Evolutionary conservation across 2,888 invertebrate genomes (phyloP).

Genomic region (Catonia carolina): DNA sequence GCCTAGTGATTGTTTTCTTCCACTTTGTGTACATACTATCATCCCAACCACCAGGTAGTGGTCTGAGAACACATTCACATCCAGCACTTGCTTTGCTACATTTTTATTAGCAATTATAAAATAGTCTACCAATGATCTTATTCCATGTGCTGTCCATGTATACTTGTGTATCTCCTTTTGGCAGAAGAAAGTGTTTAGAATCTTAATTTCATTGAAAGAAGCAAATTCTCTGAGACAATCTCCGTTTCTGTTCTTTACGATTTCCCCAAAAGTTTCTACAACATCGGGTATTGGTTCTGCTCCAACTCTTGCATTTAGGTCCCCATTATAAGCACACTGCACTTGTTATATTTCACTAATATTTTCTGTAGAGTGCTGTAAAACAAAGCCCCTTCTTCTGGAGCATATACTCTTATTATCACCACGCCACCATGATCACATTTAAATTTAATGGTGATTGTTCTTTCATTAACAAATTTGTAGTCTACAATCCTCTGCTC

Average conservation of each 20-base stretch:
- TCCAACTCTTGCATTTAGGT: conserved; percentile 7
- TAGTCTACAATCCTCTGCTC: too few relatives aligned
- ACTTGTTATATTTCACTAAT: neutral
- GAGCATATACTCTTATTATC: neutral
- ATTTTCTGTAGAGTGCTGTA: neutral
- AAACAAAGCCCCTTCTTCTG: neutral
- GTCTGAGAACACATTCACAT: neutral
- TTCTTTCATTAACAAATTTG: neutral
- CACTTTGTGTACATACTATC: neutral
- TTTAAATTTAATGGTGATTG: neutral
- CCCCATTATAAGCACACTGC: neutral
- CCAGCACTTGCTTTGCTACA: neutral
- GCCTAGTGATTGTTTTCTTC: neutral
- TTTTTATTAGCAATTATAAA: too few relatives aligned
- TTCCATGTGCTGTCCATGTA: too few relatives aligned
- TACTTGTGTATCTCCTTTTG: too few relatives aligned
- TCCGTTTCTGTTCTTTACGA: neutral
- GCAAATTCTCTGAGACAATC: neutral
- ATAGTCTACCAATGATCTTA: too few relatives aligned
- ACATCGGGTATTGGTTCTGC: too few relatives aligned
- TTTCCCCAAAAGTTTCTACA: neutral
- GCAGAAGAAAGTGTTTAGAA: neutral
- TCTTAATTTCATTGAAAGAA: neutral
- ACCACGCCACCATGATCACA: neutral
- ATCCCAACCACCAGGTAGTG: neutral